Evolutionary conservation across 2,113 vertebrate species (phyloP).

Genomic region (Chaetorhynchus papuensis): DNA sequence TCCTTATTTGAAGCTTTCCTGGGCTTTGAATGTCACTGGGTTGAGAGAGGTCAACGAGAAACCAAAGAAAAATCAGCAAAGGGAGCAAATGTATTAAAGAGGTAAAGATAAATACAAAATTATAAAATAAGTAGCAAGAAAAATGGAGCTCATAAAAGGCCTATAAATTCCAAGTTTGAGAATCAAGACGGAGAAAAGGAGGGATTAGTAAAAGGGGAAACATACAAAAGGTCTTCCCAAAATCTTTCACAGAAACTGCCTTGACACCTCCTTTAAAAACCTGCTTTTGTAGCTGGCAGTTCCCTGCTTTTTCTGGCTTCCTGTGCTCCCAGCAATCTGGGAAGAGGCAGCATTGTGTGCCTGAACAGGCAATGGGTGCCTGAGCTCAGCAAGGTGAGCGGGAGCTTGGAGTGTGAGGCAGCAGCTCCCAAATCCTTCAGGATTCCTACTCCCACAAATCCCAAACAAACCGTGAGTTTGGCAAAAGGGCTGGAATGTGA

Average conservation of each 20-base stretch:
- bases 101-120: neutral
- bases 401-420: neutral
- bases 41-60: neutral
- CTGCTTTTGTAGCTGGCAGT: neutral
- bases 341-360: neutral
- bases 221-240: neutral
- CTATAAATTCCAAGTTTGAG: neutral
- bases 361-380: neutral
- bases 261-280: neutral
- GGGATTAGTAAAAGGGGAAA: neutral
- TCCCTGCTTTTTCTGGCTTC: neutral
- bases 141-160: neutral
- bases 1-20: neutral
- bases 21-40: neutral
- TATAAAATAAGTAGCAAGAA: neutral
- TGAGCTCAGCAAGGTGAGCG: accelerated
- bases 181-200: neutral
- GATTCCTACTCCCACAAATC: neutral
- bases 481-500: neutral
- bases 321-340: neutral
- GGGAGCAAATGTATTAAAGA: neutral
- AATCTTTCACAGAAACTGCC: neutral
- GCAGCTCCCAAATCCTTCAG: neutral
- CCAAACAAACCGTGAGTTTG: neutral
- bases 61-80: neutral